These are phyloP conservation scores for Taenioides sp. DNA, from an alignment of 2,797 vertebrate species.

Conservation along the genomic window DNA sequence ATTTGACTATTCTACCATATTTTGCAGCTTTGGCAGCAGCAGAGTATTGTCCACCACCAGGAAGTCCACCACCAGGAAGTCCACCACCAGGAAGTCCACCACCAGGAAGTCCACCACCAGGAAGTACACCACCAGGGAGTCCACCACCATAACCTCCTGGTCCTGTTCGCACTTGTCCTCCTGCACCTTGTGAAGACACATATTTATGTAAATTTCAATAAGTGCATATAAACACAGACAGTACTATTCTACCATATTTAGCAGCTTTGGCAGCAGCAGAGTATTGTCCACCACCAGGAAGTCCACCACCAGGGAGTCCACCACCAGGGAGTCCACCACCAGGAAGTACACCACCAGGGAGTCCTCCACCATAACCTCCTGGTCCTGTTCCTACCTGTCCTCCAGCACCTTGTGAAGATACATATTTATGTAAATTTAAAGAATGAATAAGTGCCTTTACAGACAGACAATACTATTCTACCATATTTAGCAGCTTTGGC, in stretches of 20 bases:
- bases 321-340: constrained; percentile 8
- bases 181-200: not conserved
- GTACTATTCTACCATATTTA: constrained; percentile 43
- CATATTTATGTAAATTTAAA: not conserved
- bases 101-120: constrained; percentile 20
- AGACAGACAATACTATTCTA: not conserved
- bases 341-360: not conserved
- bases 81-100: too few species aligned
- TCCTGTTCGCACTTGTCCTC: not conserved
- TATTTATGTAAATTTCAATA: not conserved
- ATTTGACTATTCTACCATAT: constrained; percentile 21
- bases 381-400: constrained; percentile 4
- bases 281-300: constrained; percentile 24
- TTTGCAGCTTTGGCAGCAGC: constrained; percentile 62
- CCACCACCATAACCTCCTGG: not conserved
- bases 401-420: not conserved
- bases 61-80: too few species aligned
- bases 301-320: not conserved
- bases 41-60: constrained; percentile 40
- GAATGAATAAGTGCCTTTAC: not conserved
- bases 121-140: constrained; percentile 13
- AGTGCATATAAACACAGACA: not conserved
- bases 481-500: constrained; percentile 64
- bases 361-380: constrained; percentile 7
- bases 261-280: constrained; percentile 56